Evolutionary conservation across 2,888 invertebrate species (phyloP).

Genomic region (Lasius platythorax): DNA sequence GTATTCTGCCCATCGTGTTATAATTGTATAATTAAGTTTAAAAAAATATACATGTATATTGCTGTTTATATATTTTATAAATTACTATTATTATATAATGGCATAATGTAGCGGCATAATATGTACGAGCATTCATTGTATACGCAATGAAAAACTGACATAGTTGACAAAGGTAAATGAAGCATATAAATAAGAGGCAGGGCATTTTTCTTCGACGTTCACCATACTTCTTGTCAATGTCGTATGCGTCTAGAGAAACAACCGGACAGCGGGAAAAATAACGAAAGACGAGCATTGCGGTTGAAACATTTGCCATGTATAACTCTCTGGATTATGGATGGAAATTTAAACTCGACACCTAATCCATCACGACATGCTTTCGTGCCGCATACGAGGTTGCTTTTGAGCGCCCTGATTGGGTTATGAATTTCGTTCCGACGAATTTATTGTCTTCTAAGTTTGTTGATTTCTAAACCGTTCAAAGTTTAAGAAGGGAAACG

Average conservation of each 20-base stretch:
- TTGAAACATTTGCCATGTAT: constrained; percentile 36
- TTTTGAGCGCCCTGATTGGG: constrained; percentile 45
- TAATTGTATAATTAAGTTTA: background rate
- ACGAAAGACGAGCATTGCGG: constrained; percentile 45
- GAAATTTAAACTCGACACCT: constrained; percentile 62
- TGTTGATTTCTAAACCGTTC: background rate
- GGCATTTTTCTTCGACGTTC: constrained; percentile 38
- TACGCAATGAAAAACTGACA: too few species aligned
- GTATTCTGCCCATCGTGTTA: background rate
- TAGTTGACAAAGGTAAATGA: constrained; percentile 12
- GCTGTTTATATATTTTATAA: constrained; percentile 4
- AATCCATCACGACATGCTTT: constrained; percentile 56
- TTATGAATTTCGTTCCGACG: constrained; percentile 49
- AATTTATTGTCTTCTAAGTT: constrained; percentile 34
- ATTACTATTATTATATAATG: background rate
- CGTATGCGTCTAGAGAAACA: constrained; percentile 10
- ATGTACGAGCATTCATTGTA: background rate
- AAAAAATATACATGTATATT: background rate
- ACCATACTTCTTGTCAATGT: constrained; percentile 40
- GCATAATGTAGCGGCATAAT: background rate
- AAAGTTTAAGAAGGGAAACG: background rate
- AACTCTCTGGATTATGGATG: constrained; percentile 54
- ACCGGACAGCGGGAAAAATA: constrained; percentile 38
- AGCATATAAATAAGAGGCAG: constrained; percentile 15
- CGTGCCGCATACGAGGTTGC: constrained; percentile 33